Conservation (phyloP, 2,113 vertebrate species). For the Boulengeromyrus knoepffleri region DNA sequence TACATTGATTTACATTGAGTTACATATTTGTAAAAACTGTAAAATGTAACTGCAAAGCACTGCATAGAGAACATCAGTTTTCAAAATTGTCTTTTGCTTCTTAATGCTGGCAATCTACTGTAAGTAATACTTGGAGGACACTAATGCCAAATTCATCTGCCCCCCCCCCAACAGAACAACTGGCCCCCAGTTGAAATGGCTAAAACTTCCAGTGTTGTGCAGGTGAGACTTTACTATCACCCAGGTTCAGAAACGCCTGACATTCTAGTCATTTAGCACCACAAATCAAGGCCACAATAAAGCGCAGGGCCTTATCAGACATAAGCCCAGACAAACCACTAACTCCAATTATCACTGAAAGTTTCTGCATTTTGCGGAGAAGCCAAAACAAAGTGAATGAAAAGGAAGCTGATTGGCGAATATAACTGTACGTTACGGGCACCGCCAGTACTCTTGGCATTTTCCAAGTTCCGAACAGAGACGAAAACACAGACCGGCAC, state of each 20-base stretch:
- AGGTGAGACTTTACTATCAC: background rate
- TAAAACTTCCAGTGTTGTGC: too few relatives aligned
- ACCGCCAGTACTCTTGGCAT: too few relatives aligned
- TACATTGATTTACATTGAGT: too few relatives aligned
- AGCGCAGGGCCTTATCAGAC: background rate
- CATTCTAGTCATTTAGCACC: background rate
- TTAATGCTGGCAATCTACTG: background rate
- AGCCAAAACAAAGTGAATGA: background rate
- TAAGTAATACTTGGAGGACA: background rate
- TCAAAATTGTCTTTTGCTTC: background rate
- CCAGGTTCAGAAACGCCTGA: background rate
- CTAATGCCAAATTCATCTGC: background rate
- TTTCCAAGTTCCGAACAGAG: background rate
- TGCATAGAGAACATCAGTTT: background rate
- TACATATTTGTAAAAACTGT: background rate
- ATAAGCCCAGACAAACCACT: background rate
- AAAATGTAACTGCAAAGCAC: background rate
- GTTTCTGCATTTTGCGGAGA: background rate
- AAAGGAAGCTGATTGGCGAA: background rate
- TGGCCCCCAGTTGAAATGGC: background rate
- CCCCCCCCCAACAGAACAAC: background rate
- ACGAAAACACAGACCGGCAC: background rate
- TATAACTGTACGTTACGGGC: background rate
- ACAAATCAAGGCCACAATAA: background rate
- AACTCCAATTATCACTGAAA: background rate